Conservation (phyloP, 1,140 invertebrate genomes). For the Belonocnema kinseyi region DNA sequence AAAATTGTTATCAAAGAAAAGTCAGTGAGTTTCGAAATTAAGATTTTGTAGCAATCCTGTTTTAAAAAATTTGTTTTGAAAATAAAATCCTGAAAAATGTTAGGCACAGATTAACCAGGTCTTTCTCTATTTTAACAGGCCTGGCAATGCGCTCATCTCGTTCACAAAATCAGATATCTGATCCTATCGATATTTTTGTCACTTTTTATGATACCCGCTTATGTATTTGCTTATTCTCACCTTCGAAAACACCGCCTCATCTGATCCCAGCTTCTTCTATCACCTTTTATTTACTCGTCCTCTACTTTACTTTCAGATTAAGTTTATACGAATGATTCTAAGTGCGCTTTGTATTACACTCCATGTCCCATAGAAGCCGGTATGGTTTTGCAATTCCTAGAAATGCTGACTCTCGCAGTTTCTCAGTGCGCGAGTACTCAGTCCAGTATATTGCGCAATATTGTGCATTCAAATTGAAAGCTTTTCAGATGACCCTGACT, state of each 20-base stretch:
- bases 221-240: conserved; percentile 55
- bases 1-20: too few species aligned
- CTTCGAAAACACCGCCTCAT: conserved; percentile 66
- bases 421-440: too few species aligned
- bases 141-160: conserved; percentile 66
- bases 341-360: too few species aligned
- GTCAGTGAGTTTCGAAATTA: too few species aligned
- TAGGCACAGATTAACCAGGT: conserved; percentile 57
- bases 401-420: too few species aligned
- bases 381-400: too few species aligned
- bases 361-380: too few species aligned
- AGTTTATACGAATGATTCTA: too few species aligned
- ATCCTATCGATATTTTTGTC: conserved; percentile 62
- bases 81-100: neutral
- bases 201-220: conserved; percentile 55
- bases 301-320: neutral
- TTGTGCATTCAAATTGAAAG: too few species aligned
- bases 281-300: conserved; percentile 25
- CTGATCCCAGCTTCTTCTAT: conserved; percentile 64
- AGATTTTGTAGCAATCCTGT: too few species aligned
- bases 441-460: too few species aligned
- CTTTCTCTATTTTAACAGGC: conserved; percentile 70
- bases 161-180: conserved; percentile 70
- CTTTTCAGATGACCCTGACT: too few species aligned
- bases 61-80: neutral